Percentiles rank a stretch among this genome's conserved stretches.
Evolutionary conservation across 2,113 vertebrate species (phyloP).

Genomic region (Nycticryphes semicollaris): DNA sequence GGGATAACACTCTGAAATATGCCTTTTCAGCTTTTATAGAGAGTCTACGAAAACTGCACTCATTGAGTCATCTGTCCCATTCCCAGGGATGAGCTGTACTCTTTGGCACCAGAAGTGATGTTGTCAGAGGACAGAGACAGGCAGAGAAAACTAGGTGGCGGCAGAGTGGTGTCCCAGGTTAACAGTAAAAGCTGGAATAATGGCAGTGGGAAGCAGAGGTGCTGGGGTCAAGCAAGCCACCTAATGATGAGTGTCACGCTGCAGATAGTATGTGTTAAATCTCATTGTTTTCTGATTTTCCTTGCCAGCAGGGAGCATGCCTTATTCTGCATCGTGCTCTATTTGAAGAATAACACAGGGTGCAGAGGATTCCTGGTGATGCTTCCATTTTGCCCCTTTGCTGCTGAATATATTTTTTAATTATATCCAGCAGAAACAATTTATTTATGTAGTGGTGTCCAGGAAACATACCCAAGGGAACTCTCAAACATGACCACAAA

Average conservation of each 20-base stretch:
- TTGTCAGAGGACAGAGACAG: not conserved
- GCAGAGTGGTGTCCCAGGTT: not conserved
- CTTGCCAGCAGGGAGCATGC: not conserved
- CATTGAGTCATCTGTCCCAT: rapidly evolving
- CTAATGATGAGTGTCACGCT: not conserved
- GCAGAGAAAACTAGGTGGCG: not conserved
- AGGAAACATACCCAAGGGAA: not conserved
- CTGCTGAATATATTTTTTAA: not conserved
- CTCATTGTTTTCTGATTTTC: not conserved
- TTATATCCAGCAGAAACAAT: not conserved
- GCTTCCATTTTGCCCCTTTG: not conserved
- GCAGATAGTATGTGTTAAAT: not conserved
- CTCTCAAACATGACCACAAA: not conserved
- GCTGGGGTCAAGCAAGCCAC: not conserved
- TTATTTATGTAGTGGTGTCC: not conserved
- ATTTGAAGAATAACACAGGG: not conserved
- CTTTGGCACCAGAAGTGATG: not conserved
- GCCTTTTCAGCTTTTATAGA: not conserved
- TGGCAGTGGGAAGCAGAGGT: not conserved
- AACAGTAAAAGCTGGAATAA: not conserved
- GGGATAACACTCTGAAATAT: not conserved
- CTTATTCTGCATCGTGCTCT: not conserved
- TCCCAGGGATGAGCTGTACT: not conserved
- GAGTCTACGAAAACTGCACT: not conserved
- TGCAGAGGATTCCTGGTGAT: not conserved